phyloP scores from a whole-genome alignment of 1,140 invertebrate species.

The Coelopa frigida region DNA sequence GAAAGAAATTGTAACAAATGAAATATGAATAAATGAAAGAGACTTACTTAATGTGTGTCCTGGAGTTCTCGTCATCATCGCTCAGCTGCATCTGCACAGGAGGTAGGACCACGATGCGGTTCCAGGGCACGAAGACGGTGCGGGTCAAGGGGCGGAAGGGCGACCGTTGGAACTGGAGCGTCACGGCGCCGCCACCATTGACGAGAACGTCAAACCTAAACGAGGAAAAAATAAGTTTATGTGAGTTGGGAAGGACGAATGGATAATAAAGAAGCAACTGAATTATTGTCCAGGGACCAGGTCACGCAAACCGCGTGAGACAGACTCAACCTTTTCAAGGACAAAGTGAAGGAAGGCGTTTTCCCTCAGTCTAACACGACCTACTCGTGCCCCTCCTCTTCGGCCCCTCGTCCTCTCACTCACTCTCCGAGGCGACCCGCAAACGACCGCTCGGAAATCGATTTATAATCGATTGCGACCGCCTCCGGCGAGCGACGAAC shows the following conservation, averaged over 20 bases:
- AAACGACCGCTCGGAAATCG: too few relatives aligned
- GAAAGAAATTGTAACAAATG: background rate
- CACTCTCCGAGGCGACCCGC: too few relatives aligned
- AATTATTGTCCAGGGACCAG: constrained; percentile 10
- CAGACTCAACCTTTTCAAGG: too few relatives aligned
- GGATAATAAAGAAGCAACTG: constrained; percentile 1
- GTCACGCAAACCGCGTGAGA: too few relatives aligned
- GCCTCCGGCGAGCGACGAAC: too few relatives aligned
- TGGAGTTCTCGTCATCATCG: constrained; percentile 59
- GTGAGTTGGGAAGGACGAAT: background rate
- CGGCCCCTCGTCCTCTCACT: too few relatives aligned
- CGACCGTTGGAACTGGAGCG: constrained; percentile 87
- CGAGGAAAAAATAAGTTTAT: background rate
- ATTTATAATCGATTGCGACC: too few relatives aligned
- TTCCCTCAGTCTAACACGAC: too few relatives aligned
- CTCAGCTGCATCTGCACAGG: constrained; percentile 79
- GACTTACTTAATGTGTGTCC: constrained; percentile 48
- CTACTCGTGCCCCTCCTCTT: too few relatives aligned
- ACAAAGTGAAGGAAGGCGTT: too few relatives aligned
- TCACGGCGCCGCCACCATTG: constrained; percentile 97
- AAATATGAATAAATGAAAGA: background rate
- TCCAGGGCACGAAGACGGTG: constrained; percentile 91
- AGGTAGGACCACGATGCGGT: constrained; percentile 85
- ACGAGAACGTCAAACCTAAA: constrained; percentile 95
- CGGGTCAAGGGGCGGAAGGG: constrained; percentile 81